Evolutionary conservation across 2,888 invertebrate species (phyloP).

Genomic region (Macrosiphum euphorbiae): DNA sequence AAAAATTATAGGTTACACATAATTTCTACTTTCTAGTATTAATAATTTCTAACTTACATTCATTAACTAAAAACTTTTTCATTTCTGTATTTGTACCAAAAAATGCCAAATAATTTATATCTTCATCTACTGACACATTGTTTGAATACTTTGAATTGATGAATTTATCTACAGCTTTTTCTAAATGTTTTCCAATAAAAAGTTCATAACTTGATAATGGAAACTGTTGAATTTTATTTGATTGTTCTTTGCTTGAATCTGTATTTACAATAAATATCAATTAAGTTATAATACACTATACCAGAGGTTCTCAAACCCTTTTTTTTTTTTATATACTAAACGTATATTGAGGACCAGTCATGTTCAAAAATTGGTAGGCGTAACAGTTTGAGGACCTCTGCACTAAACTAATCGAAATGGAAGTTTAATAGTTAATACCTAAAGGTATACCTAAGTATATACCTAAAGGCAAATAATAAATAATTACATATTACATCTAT

Average conservation of each 20-base stretch:
- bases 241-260: constrained; percentile 18
- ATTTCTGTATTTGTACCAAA: constrained; percentile 53
- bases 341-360: not conserved
- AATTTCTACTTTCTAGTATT: not conserved
- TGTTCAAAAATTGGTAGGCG: not conserved
- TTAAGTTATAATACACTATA: not conserved
- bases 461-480: not conserved
- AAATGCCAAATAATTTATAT: constrained; percentile 62
- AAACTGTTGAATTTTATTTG: constrained; percentile 52
- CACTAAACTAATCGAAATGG: not conserved
- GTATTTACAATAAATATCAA: not conserved
- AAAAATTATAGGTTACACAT: not conserved
- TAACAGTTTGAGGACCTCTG: not conserved
- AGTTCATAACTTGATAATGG: constrained; percentile 54
- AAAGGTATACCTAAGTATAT: no score
- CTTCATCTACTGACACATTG: not conserved
- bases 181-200: constrained; percentile 57
- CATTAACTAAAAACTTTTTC: constrained; percentile 43
- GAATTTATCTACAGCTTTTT: constrained; percentile 47
- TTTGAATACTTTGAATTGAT: constrained; percentile 22
- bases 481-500: not conserved
- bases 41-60: constrained; percentile 49
- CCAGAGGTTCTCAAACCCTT: not conserved
- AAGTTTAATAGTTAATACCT: not conserved
- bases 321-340: not conserved